Percentiles rank a stretch among this genome's conserved stretches.
These are phyloP conservation scores for Eunapius fragilis DNA, from an alignment of 37 sponge, comb jelly and placozoan species.

Conservation along the genomic window DNA sequence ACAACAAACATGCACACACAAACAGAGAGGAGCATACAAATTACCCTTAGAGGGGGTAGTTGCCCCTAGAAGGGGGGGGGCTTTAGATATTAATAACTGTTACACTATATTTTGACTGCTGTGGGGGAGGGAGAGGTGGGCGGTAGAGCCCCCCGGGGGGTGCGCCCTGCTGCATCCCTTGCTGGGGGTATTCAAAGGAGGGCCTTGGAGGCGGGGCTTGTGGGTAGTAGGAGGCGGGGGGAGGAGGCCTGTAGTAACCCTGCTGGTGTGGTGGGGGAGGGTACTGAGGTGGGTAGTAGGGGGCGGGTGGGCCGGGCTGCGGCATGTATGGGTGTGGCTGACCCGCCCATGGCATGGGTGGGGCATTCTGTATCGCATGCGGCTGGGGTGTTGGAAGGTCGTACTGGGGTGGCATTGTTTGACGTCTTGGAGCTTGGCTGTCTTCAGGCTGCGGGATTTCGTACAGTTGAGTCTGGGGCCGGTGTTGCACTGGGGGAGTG, in stretches of 20 bases:
- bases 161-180: no score
- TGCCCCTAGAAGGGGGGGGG: no score
- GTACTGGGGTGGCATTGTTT: not conserved
- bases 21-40: no score
- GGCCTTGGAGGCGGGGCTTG: slow-evolving; percentile 1
- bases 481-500: not conserved
- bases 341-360: not conserved
- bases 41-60: no score
- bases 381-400: not conserved
- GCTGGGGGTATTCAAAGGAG: not conserved
- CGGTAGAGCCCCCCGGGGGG: not conserved
- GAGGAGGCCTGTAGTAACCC: not conserved
- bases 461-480: not conserved
- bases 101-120: not conserved
- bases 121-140: slow-evolving; percentile 15
- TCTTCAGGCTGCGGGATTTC: no score
- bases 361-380: not conserved
- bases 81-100: slow-evolving; percentile 9
- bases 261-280: slow-evolving; percentile 2
- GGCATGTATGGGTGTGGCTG: not conserved
- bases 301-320: slow-evolving; percentile 1
- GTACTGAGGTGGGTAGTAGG: slow-evolving; percentile 11
- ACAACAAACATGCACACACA: no score
- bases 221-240: not conserved
- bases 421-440: not conserved